These are phyloP conservation scores for Phasia obesa DNA, from an alignment of 2,888 invertebrate species.

Conservation along the genomic window DNA sequence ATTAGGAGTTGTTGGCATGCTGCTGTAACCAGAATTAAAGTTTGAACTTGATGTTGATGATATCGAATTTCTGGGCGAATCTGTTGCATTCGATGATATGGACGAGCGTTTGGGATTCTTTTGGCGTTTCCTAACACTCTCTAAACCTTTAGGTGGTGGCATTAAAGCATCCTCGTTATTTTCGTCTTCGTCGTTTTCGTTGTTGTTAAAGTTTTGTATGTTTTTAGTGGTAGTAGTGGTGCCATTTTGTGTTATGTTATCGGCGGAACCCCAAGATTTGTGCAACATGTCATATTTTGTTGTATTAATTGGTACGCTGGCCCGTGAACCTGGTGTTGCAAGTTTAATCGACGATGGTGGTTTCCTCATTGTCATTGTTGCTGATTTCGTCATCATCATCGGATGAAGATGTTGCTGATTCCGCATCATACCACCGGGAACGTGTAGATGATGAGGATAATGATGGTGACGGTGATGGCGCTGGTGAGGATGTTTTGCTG, in stretches of 20 bases:
- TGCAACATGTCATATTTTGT: slow-evolving; percentile 87
- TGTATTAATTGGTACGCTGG: slow-evolving; percentile 79
- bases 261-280: slow-evolving; percentile 95
- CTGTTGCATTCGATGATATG: slow-evolving; percentile 76
- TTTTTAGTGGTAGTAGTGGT: background rate
- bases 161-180: slow-evolving; percentile 85
- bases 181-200: slow-evolving; percentile 29
- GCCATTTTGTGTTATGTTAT: slow-evolving; percentile 88
- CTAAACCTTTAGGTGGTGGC: slow-evolving; percentile 88
- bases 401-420: slow-evolving; percentile 76
- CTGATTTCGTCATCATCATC: slow-evolving; percentile 75
- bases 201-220: slow-evolving; percentile 20
- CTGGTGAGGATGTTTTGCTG: slow-evolving; percentile 83
- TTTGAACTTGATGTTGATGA: slow-evolving; percentile 79
- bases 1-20: slow-evolving; percentile 88
- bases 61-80: slow-evolving; percentile 77
- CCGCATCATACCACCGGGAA: slow-evolving; percentile 79
- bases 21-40: slow-evolving; percentile 83
- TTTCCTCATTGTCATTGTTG: slow-evolving; percentile 69
- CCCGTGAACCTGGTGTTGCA: slow-evolving; percentile 74
- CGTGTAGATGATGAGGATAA: slow-evolving; percentile 79
- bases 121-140: slow-evolving; percentile 85
- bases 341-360: slow-evolving; percentile 53
- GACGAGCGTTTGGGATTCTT: slow-evolving; percentile 84
- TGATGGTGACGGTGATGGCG: slow-evolving; percentile 82